Percentiles rank a stretch among this genome's conserved stretches.
phyloP scores from a whole-genome alignment of 2,888 invertebrate genomes.

The Thyatira batis region DNA sequence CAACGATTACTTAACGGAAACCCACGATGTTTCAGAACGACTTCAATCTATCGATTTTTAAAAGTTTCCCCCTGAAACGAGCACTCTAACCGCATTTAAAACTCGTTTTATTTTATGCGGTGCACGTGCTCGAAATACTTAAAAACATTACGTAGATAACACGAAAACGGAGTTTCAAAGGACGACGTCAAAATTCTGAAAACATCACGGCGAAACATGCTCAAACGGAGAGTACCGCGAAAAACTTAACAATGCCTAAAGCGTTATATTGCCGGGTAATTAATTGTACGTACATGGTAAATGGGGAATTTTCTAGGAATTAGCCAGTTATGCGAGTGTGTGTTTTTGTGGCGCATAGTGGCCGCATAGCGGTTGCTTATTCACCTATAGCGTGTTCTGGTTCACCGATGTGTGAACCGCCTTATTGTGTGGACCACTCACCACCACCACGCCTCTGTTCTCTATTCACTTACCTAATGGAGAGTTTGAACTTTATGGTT shows the following conservation, averaged over 20 bases:
- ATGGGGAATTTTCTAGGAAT: slow-evolving; percentile 4
- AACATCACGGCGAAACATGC: not conserved
- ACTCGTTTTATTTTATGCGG: slow-evolving; percentile 32
- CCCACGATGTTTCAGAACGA: not conserved
- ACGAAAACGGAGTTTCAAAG: not conserved
- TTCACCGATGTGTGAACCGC: slow-evolving; percentile 44
- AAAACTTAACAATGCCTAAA: not conserved
- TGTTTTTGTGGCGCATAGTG: slow-evolving; percentile 9
- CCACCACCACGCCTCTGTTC: slow-evolving; percentile 13
- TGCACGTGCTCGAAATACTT: slow-evolving; percentile 30
- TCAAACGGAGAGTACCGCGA: not conserved
- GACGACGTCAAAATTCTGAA: not conserved
- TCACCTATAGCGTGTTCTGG: slow-evolving; percentile 57
- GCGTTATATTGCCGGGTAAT: not conserved
- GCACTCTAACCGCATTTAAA: slow-evolving; percentile 18
- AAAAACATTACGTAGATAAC: not conserved
- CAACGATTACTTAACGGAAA: not conserved
- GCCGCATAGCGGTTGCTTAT: slow-evolving; percentile 18
- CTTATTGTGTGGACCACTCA: slow-evolving; percentile 26
- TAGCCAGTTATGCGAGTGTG: slow-evolving; percentile 2
- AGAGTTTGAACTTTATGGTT: not conserved
- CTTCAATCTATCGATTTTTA: not conserved
- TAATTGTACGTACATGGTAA: not conserved
- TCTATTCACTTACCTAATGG: not conserved
- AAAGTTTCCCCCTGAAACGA: slow-evolving; percentile 25